Conservation (phyloP, 2,797 vertebrate species). For the Varecia variegata region DNA sequence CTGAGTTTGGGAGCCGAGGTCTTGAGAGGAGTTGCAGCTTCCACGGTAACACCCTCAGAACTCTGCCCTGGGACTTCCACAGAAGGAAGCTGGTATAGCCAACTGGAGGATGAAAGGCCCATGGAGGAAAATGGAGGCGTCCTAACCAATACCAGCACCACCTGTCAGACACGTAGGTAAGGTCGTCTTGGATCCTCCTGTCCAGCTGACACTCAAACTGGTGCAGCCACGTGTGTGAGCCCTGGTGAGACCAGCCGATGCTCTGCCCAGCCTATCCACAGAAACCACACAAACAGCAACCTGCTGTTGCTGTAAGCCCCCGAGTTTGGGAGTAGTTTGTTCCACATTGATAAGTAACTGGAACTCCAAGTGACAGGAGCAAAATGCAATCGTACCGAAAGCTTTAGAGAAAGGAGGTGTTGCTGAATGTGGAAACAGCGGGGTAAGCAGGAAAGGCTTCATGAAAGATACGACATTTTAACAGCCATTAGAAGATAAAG, state of each 20-base stretch:
- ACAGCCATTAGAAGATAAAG: neutral
- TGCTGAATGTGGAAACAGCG: neutral
- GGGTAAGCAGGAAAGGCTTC: neutral
- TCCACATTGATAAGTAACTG: neutral
- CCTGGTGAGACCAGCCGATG: neutral
- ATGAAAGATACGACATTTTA: neutral
- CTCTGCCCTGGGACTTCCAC: neutral
- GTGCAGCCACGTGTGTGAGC: neutral
- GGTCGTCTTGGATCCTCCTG: neutral
- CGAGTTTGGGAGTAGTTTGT: neutral
- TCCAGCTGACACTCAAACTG: neutral
- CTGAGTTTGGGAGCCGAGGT: neutral
- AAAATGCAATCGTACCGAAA: neutral
- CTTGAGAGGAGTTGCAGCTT: neutral
- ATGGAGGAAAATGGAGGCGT: neutral
- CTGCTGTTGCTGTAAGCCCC: neutral
- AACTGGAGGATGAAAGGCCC: neutral
- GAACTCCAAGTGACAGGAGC: neutral
- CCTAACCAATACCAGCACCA: neutral
- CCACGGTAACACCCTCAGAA: neutral
- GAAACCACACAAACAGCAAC: neutral
- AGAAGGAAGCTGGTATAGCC: neutral
- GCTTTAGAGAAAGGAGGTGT: neutral
- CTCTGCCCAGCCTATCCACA: neutral
- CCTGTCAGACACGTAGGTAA: neutral